Percentiles rank a stretch among this genome's conserved stretches.
phyloP scores from a whole-genome alignment of 2,888 invertebrate species.

The Spilarctia lutea region DNA sequence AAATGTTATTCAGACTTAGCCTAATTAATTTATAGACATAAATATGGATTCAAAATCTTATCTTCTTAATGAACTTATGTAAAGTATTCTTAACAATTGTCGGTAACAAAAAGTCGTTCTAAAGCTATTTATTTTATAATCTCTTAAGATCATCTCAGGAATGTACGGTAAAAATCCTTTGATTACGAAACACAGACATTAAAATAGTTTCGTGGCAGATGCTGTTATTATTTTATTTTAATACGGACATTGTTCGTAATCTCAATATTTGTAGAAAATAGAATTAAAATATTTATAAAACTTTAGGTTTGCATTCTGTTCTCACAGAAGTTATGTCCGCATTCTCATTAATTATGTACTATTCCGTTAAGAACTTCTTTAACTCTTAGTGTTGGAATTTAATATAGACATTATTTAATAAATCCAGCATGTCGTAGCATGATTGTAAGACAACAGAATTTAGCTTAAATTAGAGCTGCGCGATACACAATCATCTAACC shows the following conservation, averaged over 20 bases:
- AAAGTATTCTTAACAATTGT: slow-evolving; percentile 8
- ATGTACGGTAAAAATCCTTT: slow-evolving; percentile 11
- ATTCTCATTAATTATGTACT: not conserved
- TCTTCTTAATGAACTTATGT: slow-evolving; percentile 5
- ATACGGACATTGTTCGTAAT: not conserved
- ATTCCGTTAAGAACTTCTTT: not conserved
- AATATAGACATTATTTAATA: not conserved
- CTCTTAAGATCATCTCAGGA: slow-evolving; percentile 5
- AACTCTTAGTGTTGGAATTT: not conserved
- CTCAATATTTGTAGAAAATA: not conserved
- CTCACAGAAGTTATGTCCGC: slow-evolving; percentile 1
- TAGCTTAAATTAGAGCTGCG: too few relatives aligned
- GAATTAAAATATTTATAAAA: not conserved
- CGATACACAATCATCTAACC: not conserved
- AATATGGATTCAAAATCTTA: not conserved
- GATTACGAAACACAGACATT: not conserved
- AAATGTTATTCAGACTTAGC: not conserved
- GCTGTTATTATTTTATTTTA: slow-evolving; percentile 3
- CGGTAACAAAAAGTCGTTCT: slow-evolving; percentile 6
- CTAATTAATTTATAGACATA: not conserved
- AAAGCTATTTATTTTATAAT: slow-evolving; percentile 7
- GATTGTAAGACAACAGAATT: not conserved
- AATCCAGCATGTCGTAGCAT: not conserved
- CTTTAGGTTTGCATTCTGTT: not conserved
- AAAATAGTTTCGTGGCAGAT: slow-evolving; percentile 4